A percentile compares a stretch with the other conserved stretches of the same genome.
Conservation (phyloP, 2,797 vertebrate species). For the Paratrypauchen microcephalus region DNA sequence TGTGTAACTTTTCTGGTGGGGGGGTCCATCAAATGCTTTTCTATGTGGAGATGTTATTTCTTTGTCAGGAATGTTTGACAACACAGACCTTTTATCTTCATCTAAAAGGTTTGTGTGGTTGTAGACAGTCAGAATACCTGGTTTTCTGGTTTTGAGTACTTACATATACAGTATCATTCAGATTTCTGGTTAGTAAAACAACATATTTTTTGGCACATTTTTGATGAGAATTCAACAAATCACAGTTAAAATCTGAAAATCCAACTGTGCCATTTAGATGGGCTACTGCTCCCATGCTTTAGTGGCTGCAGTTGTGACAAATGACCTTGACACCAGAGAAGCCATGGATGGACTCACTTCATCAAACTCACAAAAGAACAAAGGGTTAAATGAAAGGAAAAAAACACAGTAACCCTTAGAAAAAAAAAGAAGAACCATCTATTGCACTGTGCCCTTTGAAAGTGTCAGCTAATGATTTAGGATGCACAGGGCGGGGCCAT, state of each 20-base stretch:
- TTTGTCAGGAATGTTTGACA: too few species aligned
- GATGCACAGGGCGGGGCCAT: conserved; percentile 55
- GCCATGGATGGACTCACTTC: conserved; percentile 49
- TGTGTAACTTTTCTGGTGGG: too few species aligned
- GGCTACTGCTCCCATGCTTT: background rate
- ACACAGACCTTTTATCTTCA: too few species aligned
- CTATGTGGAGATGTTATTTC: too few species aligned
- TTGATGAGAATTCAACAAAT: background rate
- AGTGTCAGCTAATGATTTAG: conserved; percentile 75
- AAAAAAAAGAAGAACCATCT: conserved; percentile 55
- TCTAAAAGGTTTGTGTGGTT: too few species aligned
- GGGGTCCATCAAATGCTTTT: too few species aligned
- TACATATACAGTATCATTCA: background rate
- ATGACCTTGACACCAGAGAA: conserved; percentile 53
- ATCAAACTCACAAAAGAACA: conserved; percentile 58
- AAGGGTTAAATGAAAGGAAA: conserved; percentile 58
- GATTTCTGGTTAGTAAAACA: background rate
- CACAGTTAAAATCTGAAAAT: background rate
- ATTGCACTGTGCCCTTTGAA: conserved; percentile 73
- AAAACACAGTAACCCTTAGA: conserved; percentile 60
- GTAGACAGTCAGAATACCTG: too few species aligned
- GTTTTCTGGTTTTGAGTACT: too few species aligned
- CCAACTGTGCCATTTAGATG: background rate
- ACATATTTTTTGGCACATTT: background rate
- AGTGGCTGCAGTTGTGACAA: conserved; percentile 34